Base-by-base conservation (phyloP, 2,888 invertebrate genomes). In the Hirtodrosophila confusa region DNA sequence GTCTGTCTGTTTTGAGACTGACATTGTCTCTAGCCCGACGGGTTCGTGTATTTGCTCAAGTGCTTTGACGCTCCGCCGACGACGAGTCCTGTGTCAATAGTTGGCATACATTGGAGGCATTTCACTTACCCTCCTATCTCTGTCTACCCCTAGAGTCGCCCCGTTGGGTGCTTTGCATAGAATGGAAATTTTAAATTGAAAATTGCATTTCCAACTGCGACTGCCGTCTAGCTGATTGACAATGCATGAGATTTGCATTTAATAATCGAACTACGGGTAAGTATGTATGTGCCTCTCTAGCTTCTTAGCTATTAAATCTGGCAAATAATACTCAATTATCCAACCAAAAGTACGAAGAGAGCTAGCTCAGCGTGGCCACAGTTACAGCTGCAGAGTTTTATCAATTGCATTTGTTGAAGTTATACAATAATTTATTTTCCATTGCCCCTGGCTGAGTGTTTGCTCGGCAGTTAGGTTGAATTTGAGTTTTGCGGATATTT, bases 161-260 rank as follows among this genome's bases (percentile, higher is more conserved):
- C 64, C 56, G 58, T 44, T 54, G 64, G 45, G 75, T 84, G 60
- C 65, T 84, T 80, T 85, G 73, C 85, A 84, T 67, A 58, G 78
- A 82, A 84, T 67, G 78, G 58, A 78, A 80, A 85, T 75, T 82
- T 85, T 65, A 80, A 80, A 86, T 86, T 74, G 80, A 86, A 82
- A 78, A 84, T 80, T 80, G 84, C 68, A 69, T 69, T 83, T 77
- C 74, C 66, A 86, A 60, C 70, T 71, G 57, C 40, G 48, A 53
- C 63, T 39, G 51, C 43, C 27, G 17, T 35, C 29, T 39, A 51
- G 31, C 68, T 75, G 85, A 73, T 70, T 78, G 82, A 75, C 80
- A 82, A 80, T 80, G 66, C 69, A 77, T 67, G 51, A 51, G 82
- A 82, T 82, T 87, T 82, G 67, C 87, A 87, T 87, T 85, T 75